A percentile compares a stretch with the other conserved stretches of the same genome.
Evolutionary conservation across 2,113 vertebrate genomes (phyloP).

Genomic region (Hippocampus guttulatus): DNA sequence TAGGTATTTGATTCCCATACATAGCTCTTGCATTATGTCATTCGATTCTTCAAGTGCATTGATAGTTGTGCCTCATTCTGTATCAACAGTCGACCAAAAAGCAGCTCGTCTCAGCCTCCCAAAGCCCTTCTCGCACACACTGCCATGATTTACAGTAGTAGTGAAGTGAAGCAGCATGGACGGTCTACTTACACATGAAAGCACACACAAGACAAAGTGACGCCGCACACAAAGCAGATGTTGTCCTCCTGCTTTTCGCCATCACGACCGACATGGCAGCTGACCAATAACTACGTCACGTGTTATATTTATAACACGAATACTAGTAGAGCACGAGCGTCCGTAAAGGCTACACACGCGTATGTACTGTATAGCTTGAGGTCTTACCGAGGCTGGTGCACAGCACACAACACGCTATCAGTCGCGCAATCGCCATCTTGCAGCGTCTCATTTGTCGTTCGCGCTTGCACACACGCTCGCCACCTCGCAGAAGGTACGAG

Average conservation of each 20-base stretch:
- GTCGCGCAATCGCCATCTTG: constrained; percentile 73
- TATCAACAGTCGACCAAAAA: neutral
- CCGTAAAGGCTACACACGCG: neutral
- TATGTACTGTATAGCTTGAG: neutral
- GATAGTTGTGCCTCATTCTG: neutral
- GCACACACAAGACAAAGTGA: neutral
- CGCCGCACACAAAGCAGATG: constrained; percentile 3
- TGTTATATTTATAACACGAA: neutral
- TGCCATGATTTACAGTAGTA: neutral
- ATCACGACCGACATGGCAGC: neutral
- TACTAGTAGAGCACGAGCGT: neutral
- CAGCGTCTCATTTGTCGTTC: constrained; percentile 38
- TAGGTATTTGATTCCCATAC: too few relatives aligned
- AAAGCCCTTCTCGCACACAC: neutral
- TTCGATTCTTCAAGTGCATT: too few relatives aligned
- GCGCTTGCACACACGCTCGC: constrained; percentile 47
- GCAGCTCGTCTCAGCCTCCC: neutral
- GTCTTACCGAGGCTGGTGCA: constrained; percentile 62
- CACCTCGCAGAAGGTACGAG: constrained; percentile 58
- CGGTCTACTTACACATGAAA: neutral
- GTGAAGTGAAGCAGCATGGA: constrained; percentile 2
- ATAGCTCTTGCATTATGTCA: too few relatives aligned
- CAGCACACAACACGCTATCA: constrained; percentile 49
- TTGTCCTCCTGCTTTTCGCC: constrained; percentile 1
- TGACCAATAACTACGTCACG: neutral